Conservation (phyloP, 2,888 invertebrate species). For the Drosophila nigricruria region DNA sequence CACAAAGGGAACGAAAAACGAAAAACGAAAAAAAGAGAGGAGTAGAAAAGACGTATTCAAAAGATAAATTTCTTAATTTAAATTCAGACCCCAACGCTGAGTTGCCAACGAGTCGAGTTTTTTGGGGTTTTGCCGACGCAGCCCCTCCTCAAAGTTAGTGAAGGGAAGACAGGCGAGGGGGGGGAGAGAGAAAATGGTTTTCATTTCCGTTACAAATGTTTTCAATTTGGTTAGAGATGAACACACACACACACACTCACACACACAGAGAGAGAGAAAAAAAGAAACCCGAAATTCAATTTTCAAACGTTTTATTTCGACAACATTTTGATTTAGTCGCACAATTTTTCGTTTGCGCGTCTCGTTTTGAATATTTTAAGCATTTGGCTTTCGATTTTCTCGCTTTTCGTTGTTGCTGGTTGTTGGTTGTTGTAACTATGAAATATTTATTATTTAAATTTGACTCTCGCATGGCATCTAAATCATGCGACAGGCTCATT, state of each 20-base stretch:
- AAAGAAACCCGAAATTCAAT: slow-evolving; percentile 67
- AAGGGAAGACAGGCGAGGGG: not conserved
- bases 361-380: slow-evolving; percentile 75
- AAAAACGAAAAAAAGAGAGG: slow-evolving; percentile 15
- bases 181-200: slow-evolving; percentile 53
- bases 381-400: slow-evolving; percentile 61
- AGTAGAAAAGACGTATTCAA: slow-evolving; percentile 59
- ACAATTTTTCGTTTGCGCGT: slow-evolving; percentile 38
- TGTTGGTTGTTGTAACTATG: slow-evolving; percentile 63
- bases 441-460: slow-evolving; percentile 80
- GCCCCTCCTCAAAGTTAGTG: slow-evolving; percentile 19
- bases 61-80: slow-evolving; percentile 82
- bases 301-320: slow-evolving; percentile 82
- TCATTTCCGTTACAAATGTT: slow-evolving; percentile 81
- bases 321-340: slow-evolving; percentile 78
- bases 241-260: slow-evolving; percentile 7
- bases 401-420: slow-evolving; percentile 39
- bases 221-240: slow-evolving; percentile 68
- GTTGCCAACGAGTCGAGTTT: slow-evolving; percentile 61
- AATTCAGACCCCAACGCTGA: slow-evolving; percentile 73
- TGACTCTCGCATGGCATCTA: slow-evolving; percentile 63
- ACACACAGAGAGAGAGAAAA: not conserved
- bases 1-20: slow-evolving; percentile 41
- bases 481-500: slow-evolving; percentile 76
- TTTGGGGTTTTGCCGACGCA: slow-evolving; percentile 32